Base-by-base conservation (phyloP, 2,888 invertebrate species). In the Strigamia maritima region DNA sequence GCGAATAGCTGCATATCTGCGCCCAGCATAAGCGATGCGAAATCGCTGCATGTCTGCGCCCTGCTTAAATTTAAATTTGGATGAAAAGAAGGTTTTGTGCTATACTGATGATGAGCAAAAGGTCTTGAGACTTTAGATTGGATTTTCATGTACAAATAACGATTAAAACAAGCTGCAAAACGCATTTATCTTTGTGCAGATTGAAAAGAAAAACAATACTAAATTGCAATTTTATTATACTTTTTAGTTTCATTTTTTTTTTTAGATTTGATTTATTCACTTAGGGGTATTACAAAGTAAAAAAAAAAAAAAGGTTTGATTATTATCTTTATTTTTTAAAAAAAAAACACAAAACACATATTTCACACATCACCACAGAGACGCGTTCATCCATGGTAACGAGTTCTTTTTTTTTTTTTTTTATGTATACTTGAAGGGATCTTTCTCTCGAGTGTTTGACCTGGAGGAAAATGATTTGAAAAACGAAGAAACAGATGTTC, bases 361-460 rank as follows among this genome's bases (percentile, higher is more conserved):
- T 60, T 60, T 60, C 60, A 60, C 60, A 60, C 60, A 60, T 19
- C 16, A 60, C 60, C 16, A 60, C 60, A 60, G 60, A 60, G 60
- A 60, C 60, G 60, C 60, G 60, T 60, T 60, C 60, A 60, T 60
- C 75, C 75, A 75, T 35, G 35, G 75, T 28, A 75, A 75, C 35
- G 24, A 24, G n/a, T 26, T 75, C 7, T 31, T 31, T 31, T 7
- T 31, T 31, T 31, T 31, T n/a, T 49, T 70, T n/a, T 26, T 76
- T 35, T 76, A 38, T n/a, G n/a, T 40, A 76, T 76, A 38, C 35
- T 76, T 77, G 6, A 49, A 81, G 81, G 93, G 94, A 82, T 94
- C 94, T 86, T 97, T 97, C 87, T 95, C 95, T 44, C 90, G 97
- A 79, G 96, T 96, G 70, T 97, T 96, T 87, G 97, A 97, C 87